phyloP scores from a whole-genome alignment of 1,140 invertebrate genomes.

The Drosophila pallidifrons region DNA sequence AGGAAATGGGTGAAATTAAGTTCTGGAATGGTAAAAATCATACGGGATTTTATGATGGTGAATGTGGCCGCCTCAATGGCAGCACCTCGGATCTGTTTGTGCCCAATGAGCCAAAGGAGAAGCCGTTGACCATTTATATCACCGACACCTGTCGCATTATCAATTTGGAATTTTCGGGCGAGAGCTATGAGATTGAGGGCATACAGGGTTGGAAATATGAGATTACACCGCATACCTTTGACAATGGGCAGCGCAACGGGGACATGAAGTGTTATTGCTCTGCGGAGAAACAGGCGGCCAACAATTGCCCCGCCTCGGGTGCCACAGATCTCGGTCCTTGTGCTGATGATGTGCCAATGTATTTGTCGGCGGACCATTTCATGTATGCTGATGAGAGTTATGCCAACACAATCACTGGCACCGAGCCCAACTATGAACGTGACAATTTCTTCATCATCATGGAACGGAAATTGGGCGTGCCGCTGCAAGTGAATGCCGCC shows the following conservation, averaged over 20 bases:
- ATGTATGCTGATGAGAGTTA: conserved; percentile 91
- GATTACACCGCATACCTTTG: conserved; percentile 87
- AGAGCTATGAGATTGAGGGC: conserved; percentile 83
- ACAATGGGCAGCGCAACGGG: conserved; percentile 88
- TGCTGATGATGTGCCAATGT: conserved; percentile 90
- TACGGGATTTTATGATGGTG: conserved; percentile 87
- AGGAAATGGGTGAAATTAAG: conserved; percentile 88
- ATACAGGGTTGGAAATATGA: conserved; percentile 88
- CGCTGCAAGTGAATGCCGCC: conserved; percentile 88
- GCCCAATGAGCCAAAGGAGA: conserved; percentile 86
- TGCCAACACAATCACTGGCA: conserved; percentile 87
- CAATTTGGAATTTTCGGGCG: conserved; percentile 81
- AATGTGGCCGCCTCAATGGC: conserved; percentile 89
- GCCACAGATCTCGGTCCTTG: conserved; percentile 89
- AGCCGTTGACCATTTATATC: conserved; percentile 88
- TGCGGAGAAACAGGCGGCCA: conserved; percentile 70
- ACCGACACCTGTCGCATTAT: conserved; percentile 89
- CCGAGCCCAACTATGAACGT: conserved; percentile 88
- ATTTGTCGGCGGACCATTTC: conserved; percentile 94
- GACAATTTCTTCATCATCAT: conserved; percentile 90
- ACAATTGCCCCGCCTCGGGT: conserved; percentile 85
- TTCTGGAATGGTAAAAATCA: conserved; percentile 88
- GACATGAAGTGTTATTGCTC: conserved; percentile 87
- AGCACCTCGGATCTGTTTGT: conserved; percentile 92
- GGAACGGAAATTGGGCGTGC: conserved; percentile 91